Evolutionary conservation across 2,888 invertebrate species (phyloP).

Genomic region (Dryobota labecula): DNA sequence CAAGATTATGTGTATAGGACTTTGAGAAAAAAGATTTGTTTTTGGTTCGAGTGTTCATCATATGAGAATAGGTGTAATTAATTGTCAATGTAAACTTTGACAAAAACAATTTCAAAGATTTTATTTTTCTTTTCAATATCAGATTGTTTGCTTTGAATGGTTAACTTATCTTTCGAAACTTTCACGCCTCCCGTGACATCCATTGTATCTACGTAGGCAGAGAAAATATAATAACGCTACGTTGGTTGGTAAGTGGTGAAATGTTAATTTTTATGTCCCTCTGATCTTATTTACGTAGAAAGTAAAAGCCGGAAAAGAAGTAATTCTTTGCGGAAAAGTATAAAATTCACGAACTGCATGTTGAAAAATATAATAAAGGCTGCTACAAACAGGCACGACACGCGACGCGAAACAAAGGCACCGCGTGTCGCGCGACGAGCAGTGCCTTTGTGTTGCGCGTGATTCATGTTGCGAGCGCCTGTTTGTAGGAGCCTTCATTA

Average conservation of each 20-base stretch:
- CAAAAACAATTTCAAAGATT: not conserved
- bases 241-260: slow-evolving; percentile 19
- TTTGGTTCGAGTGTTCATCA: not conserved
- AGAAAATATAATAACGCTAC: slow-evolving; percentile 20
- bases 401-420: too few species aligned
- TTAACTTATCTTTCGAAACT: not conserved
- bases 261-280: too few species aligned
- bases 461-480: too few species aligned
- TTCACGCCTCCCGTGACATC: not conserved
- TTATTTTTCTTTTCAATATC: too few species aligned
- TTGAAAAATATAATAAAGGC: not conserved
- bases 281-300: slow-evolving; percentile 1
- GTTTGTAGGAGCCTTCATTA: too few species aligned
- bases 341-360: too few species aligned
- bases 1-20: slow-evolving; percentile 19
- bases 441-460: too few species aligned
- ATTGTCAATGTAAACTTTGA: not conserved
- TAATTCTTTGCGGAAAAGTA: not conserved
- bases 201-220: not conserved
- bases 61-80: not conserved
- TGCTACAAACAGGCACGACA: too few species aligned
- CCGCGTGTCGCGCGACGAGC: too few species aligned
- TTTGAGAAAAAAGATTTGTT: slow-evolving; percentile 22
- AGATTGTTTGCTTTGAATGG: not conserved
- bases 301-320: too few species aligned